These are phyloP conservation scores for Rhinolophus ferrumequinum DNA, from an alignment of 2,113 vertebrate species.

Conservation along the genomic window DNA sequence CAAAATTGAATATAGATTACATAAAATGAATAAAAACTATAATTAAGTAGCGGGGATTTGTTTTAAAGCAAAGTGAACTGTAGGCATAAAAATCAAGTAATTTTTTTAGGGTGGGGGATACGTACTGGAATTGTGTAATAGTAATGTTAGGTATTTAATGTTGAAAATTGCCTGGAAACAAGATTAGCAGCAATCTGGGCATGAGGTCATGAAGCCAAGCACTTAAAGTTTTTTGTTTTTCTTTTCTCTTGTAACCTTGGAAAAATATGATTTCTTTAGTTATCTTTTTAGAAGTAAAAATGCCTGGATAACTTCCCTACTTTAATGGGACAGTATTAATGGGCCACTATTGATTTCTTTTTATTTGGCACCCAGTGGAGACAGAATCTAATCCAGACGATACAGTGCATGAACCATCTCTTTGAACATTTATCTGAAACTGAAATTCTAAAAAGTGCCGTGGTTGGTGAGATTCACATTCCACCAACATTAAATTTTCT, in stretches of 20 bases:
- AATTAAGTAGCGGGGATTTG: not conserved
- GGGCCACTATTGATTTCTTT: not conserved
- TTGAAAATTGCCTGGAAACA: not conserved
- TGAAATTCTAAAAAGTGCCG: not conserved
- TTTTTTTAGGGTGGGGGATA: not conserved
- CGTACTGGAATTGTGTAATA: not conserved
- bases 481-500: not conserved
- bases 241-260: not conserved
- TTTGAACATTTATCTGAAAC: not conserved
- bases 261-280: not conserved
- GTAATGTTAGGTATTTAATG: conserved; percentile 37
- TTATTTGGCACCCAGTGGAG: not conserved
- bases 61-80: conserved; percentile 13
- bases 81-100: not conserved
- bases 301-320: not conserved
- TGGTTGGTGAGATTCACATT: not conserved
- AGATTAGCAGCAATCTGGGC: not conserved
- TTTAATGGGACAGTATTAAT: not conserved
- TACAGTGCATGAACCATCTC: not conserved
- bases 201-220: not conserved
- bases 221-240: not conserved
- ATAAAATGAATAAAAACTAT: not conserved
- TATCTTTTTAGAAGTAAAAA: conserved; percentile 11
- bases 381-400: not conserved
- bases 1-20: conserved; percentile 7